Percentiles rank a stretch among this genome's conserved stretches.
Evolutionary conservation across 2,888 invertebrate genomes (phyloP).

Genomic region (Eumacrocentrus americanus): DNA sequence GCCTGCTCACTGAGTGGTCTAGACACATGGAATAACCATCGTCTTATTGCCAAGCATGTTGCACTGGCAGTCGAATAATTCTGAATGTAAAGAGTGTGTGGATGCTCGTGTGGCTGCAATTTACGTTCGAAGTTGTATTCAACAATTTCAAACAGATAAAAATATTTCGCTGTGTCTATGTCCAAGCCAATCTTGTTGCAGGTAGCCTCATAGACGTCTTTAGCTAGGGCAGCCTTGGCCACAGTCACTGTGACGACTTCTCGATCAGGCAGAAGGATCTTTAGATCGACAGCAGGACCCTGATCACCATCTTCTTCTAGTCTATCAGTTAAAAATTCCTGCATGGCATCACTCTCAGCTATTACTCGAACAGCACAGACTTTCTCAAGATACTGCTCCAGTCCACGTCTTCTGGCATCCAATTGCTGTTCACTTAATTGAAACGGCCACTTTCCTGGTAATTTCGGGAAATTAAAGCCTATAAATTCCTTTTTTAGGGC

Average conservation of each 20-base stretch:
- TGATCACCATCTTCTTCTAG: slow-evolving; percentile 82
- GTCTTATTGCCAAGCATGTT: slow-evolving; percentile 87
- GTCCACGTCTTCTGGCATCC: slow-evolving; percentile 89
- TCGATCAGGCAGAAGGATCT: slow-evolving; percentile 88
- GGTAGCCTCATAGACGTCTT: slow-evolving; percentile 88
- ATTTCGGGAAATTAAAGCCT: slow-evolving; percentile 94
- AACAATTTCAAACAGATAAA: slow-evolving; percentile 95
- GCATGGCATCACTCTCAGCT: slow-evolving; percentile 95
- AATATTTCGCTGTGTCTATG: slow-evolving; percentile 83
- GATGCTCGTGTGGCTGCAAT: slow-evolving; percentile 90
- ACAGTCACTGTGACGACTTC: slow-evolving; percentile 89
- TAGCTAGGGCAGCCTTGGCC: slow-evolving; percentile 86
- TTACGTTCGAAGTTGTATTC: slow-evolving; percentile 97
- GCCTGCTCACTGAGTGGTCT: slow-evolving; percentile 76
- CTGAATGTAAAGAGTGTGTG: slow-evolving; percentile 97
- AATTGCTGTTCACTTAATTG: slow-evolving; percentile 95
- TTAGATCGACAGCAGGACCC: slow-evolving; percentile 76
- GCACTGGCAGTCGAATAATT: slow-evolving; percentile 98
- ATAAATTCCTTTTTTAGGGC: slow-evolving; percentile 91
- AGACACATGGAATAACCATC: slow-evolving; percentile 83
- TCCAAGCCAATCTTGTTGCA: slow-evolving; percentile 84
- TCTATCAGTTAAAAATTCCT: slow-evolving; percentile 91
- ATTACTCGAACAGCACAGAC: slow-evolving; percentile 97
- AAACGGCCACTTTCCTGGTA: slow-evolving; percentile 99
- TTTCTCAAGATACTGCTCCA: slow-evolving; percentile 98